Base-by-base conservation (phyloP, 2,888 invertebrate species). In the Chaetogeoica ovagalla region DNA sequence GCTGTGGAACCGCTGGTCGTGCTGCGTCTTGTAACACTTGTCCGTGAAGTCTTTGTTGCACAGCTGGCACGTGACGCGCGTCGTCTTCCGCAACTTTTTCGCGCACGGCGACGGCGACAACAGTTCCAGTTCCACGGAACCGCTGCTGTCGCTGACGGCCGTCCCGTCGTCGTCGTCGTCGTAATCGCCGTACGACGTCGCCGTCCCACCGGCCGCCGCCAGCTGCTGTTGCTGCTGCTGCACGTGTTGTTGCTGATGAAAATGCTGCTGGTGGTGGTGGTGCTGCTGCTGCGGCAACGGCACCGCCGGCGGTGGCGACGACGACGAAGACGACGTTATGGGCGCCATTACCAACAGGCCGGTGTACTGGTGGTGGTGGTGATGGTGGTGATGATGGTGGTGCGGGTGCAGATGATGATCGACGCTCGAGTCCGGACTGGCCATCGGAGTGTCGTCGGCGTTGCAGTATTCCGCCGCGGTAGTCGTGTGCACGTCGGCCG, bases 1-100 rank as follows among this genome's bases (percentile, higher is more conserved):
- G 83, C 91, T 91, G 86, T 96, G 95, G 87, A 94, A 94, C 83
- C 93, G 93, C 86, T 94, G 95, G 87, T 94, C 94, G 87, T 96
- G 95, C 86, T 95, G 95, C 74, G 95, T 95, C 81, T 95, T 88
- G 86, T 95, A 95, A 86, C 95, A 95, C 72, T 92, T 91, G 85
- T 93, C 93, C 86, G 93, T 93, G 87, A 95, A 95, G 63, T 91
- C 87, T 86, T 95, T 95, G 86, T 93, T 91, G 87, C 95, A 96
- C 85, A 92, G 91, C 85, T 91, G 89, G 87, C 95, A 95, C 87
- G 92, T 83, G 48, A 84, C 79, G 17, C 74, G 43, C 60, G 82
- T 57, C 63, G 79, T 55, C 19, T 75, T 73, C 43, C 81, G 74
- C 62, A 63, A 81, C 68, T 75, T 74, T 13, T 75, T 72, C 60